Evolutionary conservation across 2,797 vertebrate genomes (phyloP), one percentile per base, ranked within the genome.

Genomic region (Coregonus suidteri): DNA sequence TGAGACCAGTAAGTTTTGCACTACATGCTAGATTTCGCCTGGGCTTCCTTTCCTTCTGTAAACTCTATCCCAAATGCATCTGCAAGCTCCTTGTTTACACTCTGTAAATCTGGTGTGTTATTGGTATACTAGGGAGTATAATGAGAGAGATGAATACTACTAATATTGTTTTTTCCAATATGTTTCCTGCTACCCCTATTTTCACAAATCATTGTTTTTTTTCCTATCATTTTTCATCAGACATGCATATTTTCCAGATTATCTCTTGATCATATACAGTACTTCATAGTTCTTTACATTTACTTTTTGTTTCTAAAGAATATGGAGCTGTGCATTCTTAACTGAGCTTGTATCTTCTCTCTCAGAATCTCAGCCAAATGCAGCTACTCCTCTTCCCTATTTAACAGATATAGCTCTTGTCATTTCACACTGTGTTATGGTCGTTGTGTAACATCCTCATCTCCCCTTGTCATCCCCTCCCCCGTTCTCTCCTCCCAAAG

Each of bases 401-500:
- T 2, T 25, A 54, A n/a, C 7, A 31, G 30, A 34, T 6, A 56
- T 73, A 20, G 15, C 16, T 62, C 18, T n/a, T 71, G 35, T 47
- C 13, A 30, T 20, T 77, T 31, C 81, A 59, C 80, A 75, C 54
- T 82, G 53, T 76, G 18, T 77, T 30, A 2, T 69, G 30, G 25
- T 77, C 53, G 62, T 20, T 81, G 72, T 78, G 77, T 87, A 86
- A 87, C 47, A 41, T 77, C 31, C 53, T 52, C 31, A 25, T 74
- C 54, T 52, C 11, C 59, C 51, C 73, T 47, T 64, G 64, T 41
- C 72, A 74, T 78, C 74, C 79, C 71, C 37, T 69, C 71, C 75
- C 18, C 20, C 47, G 4, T 37, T 66, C 73, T 66, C 52, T 56
- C 75, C 6, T 71, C 59, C 56, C 64, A 78, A 88, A 97, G 97